Base-by-base conservation (phyloP, 2,797 vertebrate genomes). In the Nothura maculosa region DNA sequence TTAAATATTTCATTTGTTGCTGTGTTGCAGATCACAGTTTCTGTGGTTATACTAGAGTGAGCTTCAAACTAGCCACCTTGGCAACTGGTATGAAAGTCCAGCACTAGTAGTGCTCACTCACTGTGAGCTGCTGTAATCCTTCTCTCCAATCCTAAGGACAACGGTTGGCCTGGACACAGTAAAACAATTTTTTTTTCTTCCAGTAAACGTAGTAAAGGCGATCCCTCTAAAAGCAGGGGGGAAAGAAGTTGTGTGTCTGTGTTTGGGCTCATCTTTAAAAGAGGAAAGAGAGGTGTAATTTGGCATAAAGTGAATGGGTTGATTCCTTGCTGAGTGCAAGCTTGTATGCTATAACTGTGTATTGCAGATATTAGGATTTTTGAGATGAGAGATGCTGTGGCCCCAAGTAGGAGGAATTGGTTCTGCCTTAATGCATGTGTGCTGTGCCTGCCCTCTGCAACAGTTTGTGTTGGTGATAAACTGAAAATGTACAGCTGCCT, bases 1-100 rank as follows among this genome's bases (percentile, higher is more conserved):
- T 91, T 79, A 87, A 81, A 63, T 45, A 70, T 87, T 89, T 93
- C 81, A 82, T 90, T 89, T 73, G 63, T 43, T 94, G 79, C 82
- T 93, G 92, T 69, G 82, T 82, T 94, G 84, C 90, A 83, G 89
- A 28, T 70, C 87, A 55, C 76, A 40, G 24, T 74, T 88, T 34
- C 45, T 91, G 32, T n/a, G 43, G 50, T 63, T 81, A 2, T 81
- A 87, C 67, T 85, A 63, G 73, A 77, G 69, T 75, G 89, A 54
- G 79, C 58, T 90, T 87, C 80, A 61, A 75, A 69, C 73, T 68
- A 38, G 55, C 47, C 87, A 90, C 52, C 70, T 58, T 91, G 83
- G 79, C 50, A 72, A 34, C 63, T 87, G 22, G 77, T 86, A 69
- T 73, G 62, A 52, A 72, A 95, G 82, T 85, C 80, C 77, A 76